Percentiles rank a stretch among this genome's conserved stretches.
phyloP scores from a whole-genome alignment of 1,140 invertebrate genomes.

The Atta colombica region DNA sequence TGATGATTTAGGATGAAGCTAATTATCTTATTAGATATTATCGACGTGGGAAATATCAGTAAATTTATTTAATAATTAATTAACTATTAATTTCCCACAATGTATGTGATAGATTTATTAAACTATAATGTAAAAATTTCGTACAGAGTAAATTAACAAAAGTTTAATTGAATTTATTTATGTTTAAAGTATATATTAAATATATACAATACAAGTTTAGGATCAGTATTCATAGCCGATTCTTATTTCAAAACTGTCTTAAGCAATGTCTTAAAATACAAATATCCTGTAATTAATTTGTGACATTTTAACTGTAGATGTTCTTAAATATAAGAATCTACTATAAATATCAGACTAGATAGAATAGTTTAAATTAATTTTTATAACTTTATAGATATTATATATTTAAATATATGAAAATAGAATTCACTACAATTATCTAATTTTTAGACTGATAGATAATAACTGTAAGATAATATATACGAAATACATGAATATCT shows the following conservation, averaged over 20 bases:
- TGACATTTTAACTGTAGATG: no score
- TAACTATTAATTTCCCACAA: background rate
- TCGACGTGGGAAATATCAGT: background rate
- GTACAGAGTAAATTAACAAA: background rate
- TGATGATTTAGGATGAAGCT: background rate
- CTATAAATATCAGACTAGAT: background rate
- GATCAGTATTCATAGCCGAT: no score
- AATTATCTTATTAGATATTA: no score
- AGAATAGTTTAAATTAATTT: background rate
- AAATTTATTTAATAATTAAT: background rate
- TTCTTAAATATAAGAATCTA: no score
- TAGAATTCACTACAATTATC: background rate
- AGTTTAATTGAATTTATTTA: background rate
- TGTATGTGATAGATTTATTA: background rate
- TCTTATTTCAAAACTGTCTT: no score
- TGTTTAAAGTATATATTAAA: background rate
- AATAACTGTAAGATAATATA: background rate
- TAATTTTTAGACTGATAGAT: slow-evolving; percentile 1
- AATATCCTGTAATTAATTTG: no score
- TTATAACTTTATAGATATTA: background rate
- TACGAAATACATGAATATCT: background rate
- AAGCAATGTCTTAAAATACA: no score
- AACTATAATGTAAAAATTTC: background rate
- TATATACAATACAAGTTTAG: background rate
- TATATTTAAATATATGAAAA: background rate